Base-by-base conservation (phyloP, 2,113 vertebrate genomes). In the Glaucomys volans region DNA sequence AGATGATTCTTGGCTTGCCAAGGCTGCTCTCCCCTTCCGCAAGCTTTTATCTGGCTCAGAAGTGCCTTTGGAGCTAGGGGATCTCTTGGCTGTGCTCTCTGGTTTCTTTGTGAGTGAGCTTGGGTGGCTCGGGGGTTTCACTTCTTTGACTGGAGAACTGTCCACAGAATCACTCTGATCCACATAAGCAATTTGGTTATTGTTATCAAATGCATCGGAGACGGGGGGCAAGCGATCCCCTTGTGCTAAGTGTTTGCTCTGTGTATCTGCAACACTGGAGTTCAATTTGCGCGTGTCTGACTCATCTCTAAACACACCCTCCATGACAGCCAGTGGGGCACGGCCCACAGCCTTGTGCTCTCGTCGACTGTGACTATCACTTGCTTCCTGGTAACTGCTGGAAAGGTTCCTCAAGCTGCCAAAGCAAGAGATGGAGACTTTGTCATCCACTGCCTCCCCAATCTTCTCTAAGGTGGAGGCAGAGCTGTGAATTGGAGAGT, bases 401-500 rank as follows among this genome's bases (percentile, higher is more conserved):
- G 99, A 98, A 35, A 99, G 98, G 80, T 98, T 99, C 84, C 99
- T 98, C 97, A 98, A 96, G 96, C 98, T 99, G 83, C 99, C 99
- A 0, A 99, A 99, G 98, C 99, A 99, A 3, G 99, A 99, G 0
- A 99, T 99, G 96, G 99, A 99, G 57, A 99, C 99, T 93, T 99
- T 99, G 98, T 99, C 99, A 12, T 99, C 99, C 1, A 97, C 98
- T 3, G 99, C 98, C 94, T 99, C 99, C 47, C 99, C 99, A 0
- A 99, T 99, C 97, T 99, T 98, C 98, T 99, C 99, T 77, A 99
- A 98, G 13, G 99, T 99, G 30, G 99, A 99, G 1, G 99, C 99
- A 24, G 99, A 99, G 12, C 97, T 96, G 54, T 99, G 99, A 1
- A 98, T 92, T 0, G 99, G 99, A 1, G 99, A 99, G 94, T 99